Evolutionary conservation across 2,888 invertebrate species (phyloP).

Genomic region (Mechanitis messenoides): DNA sequence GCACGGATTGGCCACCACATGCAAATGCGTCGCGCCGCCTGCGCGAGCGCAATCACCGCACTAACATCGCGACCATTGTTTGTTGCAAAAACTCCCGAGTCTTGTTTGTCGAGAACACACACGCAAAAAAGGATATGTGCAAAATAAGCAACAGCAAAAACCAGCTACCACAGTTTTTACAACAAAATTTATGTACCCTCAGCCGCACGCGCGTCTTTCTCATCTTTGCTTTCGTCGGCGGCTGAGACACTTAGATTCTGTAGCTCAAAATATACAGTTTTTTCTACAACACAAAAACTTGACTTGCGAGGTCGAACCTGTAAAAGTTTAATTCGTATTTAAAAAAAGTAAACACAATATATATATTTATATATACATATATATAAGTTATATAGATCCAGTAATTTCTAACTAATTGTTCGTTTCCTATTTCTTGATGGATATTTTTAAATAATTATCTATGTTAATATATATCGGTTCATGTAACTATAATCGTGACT

Average conservation of each 20-base stretch:
- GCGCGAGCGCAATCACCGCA: conserved; percentile 50
- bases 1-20: conserved; percentile 47
- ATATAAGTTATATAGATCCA: too few species aligned
- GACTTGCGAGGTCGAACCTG: conserved; percentile 20
- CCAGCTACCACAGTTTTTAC: conserved; percentile 56
- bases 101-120: conserved; percentile 59
- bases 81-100: conserved; percentile 47
- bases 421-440: too few species aligned
- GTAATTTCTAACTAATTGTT: too few species aligned
- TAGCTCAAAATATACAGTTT: conserved; percentile 9
- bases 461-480: too few species aligned
- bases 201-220: conserved; percentile 24
- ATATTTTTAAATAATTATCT: too few species aligned
- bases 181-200: conserved; percentile 52
- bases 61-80: conserved; percentile 49
- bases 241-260: not conserved
- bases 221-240: conserved; percentile 15
- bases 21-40: conserved; percentile 61
- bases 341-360: conserved; percentile 8
- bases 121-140: conserved; percentile 62
- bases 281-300: conserved; percentile 25
- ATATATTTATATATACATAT: conserved; percentile 12
- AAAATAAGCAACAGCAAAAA: conserved; percentile 71
- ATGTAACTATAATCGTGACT: conserved; percentile 2
- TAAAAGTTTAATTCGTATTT: conserved; percentile 3